Evolutionary conservation across 2,888 invertebrate genomes (phyloP), one percentile per base, ranked within the genome.

Genomic region (Lithophane leautieri): DNA sequence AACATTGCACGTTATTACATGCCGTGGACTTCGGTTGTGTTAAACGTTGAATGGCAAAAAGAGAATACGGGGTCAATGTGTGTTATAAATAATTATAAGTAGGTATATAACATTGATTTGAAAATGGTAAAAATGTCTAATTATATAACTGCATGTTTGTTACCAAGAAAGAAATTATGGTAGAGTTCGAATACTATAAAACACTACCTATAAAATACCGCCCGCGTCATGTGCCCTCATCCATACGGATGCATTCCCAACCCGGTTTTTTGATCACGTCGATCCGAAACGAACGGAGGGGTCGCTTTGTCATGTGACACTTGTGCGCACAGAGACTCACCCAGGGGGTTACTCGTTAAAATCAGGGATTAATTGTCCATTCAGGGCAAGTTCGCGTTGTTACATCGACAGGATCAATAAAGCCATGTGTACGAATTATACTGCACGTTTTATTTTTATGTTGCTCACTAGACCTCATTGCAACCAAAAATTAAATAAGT

Each of bases 221-320:
- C 84, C 61, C 80, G 78, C 86, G 81, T 83, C 81, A 83, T 84
- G 82, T 82, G 89, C 92, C 90, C 93, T 92, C 91, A 90, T 90
- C 91, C 89, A 91, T 92, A 93, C 93, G 94, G 93, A 92, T 93
- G 94, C 95, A 94, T 94, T 94, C 93, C 93, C 93, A 91, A 92
- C 92, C 93, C 91, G 93, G 94, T 95, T 95, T 91, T 96, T 95
- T 94, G 90, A 95, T 94, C 92, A 91, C 92, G 91, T 93, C 93
- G 94, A 94, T 94, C 93, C 93, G 91, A 91, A 93, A 92, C 91
- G 90, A 92, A 90, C 90, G 89, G 92, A 94, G 93, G 95, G 95
- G 95, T 95, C 93, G 94, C 93, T 94, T 94, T 95, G 95, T 96
- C 93, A 95, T 94, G 92, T 93, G 95, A 96, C 96, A 96, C 96